These are phyloP conservation scores for Neosilurus hyrtlii DNA, from an alignment of 2,797 vertebrate species.

Conservation along the genomic window DNA sequence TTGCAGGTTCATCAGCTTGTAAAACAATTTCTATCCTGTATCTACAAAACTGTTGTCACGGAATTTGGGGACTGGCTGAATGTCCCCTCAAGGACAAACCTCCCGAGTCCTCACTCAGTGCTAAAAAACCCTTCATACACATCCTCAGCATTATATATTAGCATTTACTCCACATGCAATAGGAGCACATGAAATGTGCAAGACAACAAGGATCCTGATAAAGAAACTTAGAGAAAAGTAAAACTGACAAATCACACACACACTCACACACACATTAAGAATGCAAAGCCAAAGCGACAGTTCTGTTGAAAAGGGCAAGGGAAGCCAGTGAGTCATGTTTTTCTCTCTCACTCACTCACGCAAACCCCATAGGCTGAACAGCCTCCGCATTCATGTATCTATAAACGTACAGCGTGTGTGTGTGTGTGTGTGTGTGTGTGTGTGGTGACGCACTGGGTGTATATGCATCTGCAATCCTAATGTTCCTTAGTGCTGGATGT, in stretches of 20 bases:
- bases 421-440: not conserved
- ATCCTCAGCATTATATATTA: not conserved
- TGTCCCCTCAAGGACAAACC: not conserved
- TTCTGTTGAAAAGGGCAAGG: conserved; percentile 30
- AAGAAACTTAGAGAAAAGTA: not conserved
- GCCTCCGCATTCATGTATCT: not conserved
- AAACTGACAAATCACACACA: not conserved
- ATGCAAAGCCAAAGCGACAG: conserved; percentile 45
- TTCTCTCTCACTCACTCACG: not conserved
- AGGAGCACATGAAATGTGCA: not conserved
- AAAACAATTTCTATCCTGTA: too few species aligned
- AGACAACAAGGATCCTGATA: not conserved
- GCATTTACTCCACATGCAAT: not conserved
- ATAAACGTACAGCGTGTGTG: not conserved
- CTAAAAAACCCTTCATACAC: not conserved
- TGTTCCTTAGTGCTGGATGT: not conserved
- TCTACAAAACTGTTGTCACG: too few species aligned
- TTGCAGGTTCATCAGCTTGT: too few species aligned
- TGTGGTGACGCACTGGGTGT: not conserved
- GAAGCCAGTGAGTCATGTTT: conserved; percentile 39
- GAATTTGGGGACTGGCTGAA: not conserved
- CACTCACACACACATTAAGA: not conserved
- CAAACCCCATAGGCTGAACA: not conserved
- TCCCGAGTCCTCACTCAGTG: not conserved
- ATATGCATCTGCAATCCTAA: not conserved